Conservation (phyloP, 2,888 invertebrate genomes). For the Petrolisthes manimaculis region DNA sequence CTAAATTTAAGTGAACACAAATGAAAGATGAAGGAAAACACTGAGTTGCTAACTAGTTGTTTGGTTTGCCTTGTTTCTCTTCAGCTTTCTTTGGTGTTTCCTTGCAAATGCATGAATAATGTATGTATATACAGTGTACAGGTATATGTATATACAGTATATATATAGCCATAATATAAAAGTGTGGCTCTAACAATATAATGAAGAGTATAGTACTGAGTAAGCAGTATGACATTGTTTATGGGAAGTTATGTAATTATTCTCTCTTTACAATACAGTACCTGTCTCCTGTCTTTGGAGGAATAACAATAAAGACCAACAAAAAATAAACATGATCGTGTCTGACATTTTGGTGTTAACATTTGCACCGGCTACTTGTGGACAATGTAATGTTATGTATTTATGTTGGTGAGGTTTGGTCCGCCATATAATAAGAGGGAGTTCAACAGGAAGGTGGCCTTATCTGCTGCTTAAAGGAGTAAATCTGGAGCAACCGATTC, state of each 20-base stretch:
- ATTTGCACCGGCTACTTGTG: too few species aligned
- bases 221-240: constrained; percentile 51
- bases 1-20: too few species aligned
- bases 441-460: too few species aligned
- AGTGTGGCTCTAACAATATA: constrained; percentile 44
- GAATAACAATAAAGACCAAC: constrained; percentile 4
- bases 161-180: not conserved
- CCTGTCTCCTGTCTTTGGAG: constrained; percentile 61
- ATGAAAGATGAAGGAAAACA: not conserved
- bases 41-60: constrained; percentile 29
- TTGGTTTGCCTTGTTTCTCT: too few species aligned
- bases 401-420: too few species aligned
- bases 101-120: not conserved
- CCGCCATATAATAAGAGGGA: too few species aligned
- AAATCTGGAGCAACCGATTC: too few species aligned
- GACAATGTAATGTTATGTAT: constrained; percentile 27
- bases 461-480: too few species aligned
- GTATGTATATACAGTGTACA: not conserved
- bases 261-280: constrained; percentile 54
- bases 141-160: constrained; percentile 19
- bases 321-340: too few species aligned
- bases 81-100: too few species aligned
- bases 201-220: constrained; percentile 50
- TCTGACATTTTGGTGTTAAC: too few species aligned
- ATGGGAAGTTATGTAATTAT: constrained; percentile 57